These are phyloP conservation scores for Potamilus streckersoni DNA, from an alignment of 1,140 invertebrate species.

Conservation along the genomic window DNA sequence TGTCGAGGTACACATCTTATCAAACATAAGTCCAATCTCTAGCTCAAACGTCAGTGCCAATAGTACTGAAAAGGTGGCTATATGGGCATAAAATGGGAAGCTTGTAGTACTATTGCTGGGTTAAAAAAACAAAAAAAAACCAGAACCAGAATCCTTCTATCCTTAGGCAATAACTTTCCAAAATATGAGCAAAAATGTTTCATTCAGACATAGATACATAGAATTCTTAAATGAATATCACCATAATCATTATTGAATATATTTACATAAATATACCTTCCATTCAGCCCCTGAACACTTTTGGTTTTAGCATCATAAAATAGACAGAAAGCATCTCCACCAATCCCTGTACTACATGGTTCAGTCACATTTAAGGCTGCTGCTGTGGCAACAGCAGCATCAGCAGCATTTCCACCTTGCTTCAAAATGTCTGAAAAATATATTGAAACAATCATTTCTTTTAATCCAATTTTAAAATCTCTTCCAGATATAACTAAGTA, in stretches of 20 bases:
- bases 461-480: not conserved
- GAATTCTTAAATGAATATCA: too few species aligned
- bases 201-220: not conserved
- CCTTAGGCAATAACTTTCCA: too few species aligned
- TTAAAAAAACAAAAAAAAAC: too few species aligned
- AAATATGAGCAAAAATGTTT: not conserved
- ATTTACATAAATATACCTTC: conserved; percentile 45
- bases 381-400: conserved; percentile 69
- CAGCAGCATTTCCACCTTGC: conserved; percentile 69
- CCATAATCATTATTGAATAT: too few species aligned
- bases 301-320: conserved; percentile 62
- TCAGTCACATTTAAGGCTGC: conserved; percentile 67
- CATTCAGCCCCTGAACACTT: conserved; percentile 59
- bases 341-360: conserved; percentile 67
- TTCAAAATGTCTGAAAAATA: conserved; percentile 62
- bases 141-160: too few species aligned
- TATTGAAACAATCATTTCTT: not conserved
- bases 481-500: not conserved
- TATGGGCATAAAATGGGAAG: too few species aligned
- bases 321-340: conserved; percentile 68
- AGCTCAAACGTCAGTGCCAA: too few species aligned
- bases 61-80: too few species aligned
- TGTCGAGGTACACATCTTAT: too few species aligned
- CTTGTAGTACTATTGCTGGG: too few species aligned
- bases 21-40: too few species aligned